Percentiles rank a stretch among this genome's conserved stretches.
Evolutionary conservation across 2,113 vertebrate genomes (phyloP).

Genomic region (Pipa parva): DNA sequence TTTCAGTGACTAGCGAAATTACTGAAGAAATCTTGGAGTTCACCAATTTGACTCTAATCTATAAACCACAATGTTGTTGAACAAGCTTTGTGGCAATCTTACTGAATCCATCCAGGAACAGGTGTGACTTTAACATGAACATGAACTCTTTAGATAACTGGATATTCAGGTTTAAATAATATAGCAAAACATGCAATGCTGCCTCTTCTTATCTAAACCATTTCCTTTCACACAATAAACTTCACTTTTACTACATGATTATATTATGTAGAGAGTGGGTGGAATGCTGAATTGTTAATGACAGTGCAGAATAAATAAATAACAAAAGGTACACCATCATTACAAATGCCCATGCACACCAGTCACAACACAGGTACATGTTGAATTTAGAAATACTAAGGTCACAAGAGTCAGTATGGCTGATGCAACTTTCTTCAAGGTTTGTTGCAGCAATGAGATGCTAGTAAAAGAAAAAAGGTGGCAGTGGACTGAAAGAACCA

Average conservation of each 20-base stretch:
- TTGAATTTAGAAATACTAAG: too few relatives aligned
- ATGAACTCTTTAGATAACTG: conserved; percentile 4
- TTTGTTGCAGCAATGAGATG: too few relatives aligned
- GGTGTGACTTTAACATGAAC: background rate
- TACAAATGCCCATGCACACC: background rate
- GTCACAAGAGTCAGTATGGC: too few relatives aligned
- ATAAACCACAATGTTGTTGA: too few relatives aligned
- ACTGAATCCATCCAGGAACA: background rate
- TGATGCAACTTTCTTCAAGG: background rate
- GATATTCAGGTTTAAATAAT: conserved; percentile 2
- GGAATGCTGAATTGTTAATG: background rate
- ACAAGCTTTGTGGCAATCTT: background rate
- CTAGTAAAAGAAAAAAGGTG: too few relatives aligned
- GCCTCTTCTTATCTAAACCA: background rate
- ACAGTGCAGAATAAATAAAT: background rate
- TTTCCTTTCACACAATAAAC: background rate
- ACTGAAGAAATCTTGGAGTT: too few relatives aligned
- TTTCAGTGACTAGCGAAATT: too few relatives aligned
- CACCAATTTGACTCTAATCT: too few relatives aligned
- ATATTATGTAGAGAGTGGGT: background rate
- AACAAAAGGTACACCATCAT: background rate
- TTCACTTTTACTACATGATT: background rate
- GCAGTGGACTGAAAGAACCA: too few relatives aligned
- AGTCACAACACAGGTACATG: too few relatives aligned
- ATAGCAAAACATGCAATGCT: background rate